A percentile compares a stretch with the other conserved stretches of the same genome.
These are phyloP conservation scores for Eremobia ochroleuca DNA, from an alignment of 2,888 invertebrate genomes.

Conservation along the genomic window DNA sequence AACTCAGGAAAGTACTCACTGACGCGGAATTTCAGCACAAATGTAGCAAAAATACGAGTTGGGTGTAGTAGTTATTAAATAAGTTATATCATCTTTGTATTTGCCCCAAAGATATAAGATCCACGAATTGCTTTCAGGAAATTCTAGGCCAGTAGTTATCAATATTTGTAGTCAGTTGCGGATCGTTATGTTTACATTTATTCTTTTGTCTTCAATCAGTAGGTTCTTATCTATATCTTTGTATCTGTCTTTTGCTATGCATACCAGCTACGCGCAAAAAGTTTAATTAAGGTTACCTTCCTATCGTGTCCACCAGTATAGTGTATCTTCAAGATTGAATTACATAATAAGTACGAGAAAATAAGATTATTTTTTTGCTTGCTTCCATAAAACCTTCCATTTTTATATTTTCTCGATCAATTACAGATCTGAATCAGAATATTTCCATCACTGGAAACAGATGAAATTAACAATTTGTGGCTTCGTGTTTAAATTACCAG, in stretches of 20 bases:
- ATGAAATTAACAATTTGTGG: conserved; percentile 22
- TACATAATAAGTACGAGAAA: background rate
- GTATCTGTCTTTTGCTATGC: background rate
- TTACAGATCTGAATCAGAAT: background rate
- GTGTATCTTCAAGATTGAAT: background rate
- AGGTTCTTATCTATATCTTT: too few species aligned
- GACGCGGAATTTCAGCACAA: too few species aligned
- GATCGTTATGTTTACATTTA: background rate
- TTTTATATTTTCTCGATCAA: background rate
- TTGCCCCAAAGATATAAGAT: background rate
- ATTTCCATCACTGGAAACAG: background rate
- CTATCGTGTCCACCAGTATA: background rate
- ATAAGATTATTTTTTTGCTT: background rate
- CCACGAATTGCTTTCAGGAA: background rate
- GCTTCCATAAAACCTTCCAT: background rate
- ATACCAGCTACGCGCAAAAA: background rate
- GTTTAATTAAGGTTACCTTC: background rate
- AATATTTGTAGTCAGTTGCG: background rate
- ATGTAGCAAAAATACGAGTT: background rate
- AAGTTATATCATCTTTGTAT: background rate
- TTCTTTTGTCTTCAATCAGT: background rate
- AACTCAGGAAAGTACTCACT: background rate
- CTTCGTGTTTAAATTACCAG: conserved; percentile 17
- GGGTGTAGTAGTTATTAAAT: background rate
- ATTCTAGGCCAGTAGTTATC: background rate